These are phyloP conservation scores for Menidia beryllina DNA, from an alignment of 2,113 vertebrate genomes.

Conservation along the genomic window DNA sequence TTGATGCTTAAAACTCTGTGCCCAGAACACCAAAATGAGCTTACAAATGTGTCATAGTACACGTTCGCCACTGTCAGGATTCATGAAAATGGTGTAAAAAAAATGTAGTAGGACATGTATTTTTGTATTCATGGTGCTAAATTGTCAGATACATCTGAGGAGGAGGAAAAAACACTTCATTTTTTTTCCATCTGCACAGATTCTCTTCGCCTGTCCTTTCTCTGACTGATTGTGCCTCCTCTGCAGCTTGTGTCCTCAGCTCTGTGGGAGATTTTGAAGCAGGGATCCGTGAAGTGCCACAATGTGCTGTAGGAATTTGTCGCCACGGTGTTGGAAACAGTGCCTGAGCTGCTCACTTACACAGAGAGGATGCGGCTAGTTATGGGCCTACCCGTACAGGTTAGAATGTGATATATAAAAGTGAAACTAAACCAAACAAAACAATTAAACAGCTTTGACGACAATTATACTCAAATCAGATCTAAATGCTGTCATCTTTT, in stretches of 20 bases:
- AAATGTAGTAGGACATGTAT: neutral
- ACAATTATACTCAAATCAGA: neutral
- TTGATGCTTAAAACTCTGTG: neutral
- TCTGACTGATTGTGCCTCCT: slow-evolving; percentile 52
- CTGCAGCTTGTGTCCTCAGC: slow-evolving; percentile 73
- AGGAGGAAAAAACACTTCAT: neutral
- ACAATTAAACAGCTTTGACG: neutral
- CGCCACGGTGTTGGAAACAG: slow-evolving; percentile 54
- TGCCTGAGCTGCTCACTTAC: slow-evolving; percentile 73
- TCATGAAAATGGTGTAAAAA: neutral
- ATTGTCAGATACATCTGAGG: neutral
- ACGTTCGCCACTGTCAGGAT: too few species aligned
- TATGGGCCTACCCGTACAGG: slow-evolving; percentile 77
- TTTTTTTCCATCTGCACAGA: slow-evolving; percentile 5
- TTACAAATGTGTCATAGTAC: neutral
- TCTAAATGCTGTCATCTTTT: neutral
- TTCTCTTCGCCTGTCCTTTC: slow-evolving; percentile 36
- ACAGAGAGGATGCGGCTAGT: slow-evolving; percentile 74
- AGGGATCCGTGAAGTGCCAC: slow-evolving; percentile 62
- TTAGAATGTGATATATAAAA: slow-evolving; percentile 25
- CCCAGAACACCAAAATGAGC: neutral
- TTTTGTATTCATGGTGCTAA: neutral
- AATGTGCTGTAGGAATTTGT: slow-evolving; percentile 77
- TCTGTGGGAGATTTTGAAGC: slow-evolving; percentile 69
- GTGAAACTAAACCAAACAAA: too few species aligned